Conservation (phyloP, 2,113 vertebrate species). For the Haemorhous mexicanus region DNA sequence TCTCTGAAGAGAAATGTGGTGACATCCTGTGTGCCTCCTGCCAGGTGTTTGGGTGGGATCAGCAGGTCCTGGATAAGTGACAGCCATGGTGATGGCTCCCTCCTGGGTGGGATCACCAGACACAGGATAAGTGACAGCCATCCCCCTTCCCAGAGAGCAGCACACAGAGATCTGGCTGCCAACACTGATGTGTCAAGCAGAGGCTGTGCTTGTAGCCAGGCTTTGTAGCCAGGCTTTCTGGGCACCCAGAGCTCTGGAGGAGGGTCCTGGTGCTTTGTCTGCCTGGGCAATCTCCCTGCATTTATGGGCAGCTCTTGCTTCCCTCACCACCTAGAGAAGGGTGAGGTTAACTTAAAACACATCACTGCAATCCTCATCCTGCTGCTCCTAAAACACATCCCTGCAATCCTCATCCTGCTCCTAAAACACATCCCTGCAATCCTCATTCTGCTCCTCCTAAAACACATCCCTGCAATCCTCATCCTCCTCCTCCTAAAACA, state of each 20-base stretch:
- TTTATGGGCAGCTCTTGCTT: not conserved
- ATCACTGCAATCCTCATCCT: too few relatives aligned
- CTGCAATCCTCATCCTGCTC: too few relatives aligned
- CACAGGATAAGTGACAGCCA: too few relatives aligned
- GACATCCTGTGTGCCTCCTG: not conserved
- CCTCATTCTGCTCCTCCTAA: not conserved
- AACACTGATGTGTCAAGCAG: not conserved
- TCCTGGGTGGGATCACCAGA: too few relatives aligned
- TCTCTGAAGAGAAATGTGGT: too few relatives aligned
- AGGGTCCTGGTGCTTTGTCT: not conserved
- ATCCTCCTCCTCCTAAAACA: not conserved
- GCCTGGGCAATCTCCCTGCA: not conserved
- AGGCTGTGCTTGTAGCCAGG: not conserved
- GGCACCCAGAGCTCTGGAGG: not conserved
- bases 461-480: not conserved
- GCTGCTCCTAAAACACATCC: too few relatives aligned
- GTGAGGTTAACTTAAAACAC: not conserved
- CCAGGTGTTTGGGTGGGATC: not conserved
- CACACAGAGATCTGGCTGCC: not conserved
- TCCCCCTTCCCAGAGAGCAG: not conserved
- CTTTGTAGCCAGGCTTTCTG: not conserved
- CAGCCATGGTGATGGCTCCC: not conserved
- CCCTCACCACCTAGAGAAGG: not conserved
- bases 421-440: too few relatives aligned
- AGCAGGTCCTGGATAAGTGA: not conserved